phyloP scores from a whole-genome alignment of 2,888 invertebrate genomes.

The Tipula helvola region DNA sequence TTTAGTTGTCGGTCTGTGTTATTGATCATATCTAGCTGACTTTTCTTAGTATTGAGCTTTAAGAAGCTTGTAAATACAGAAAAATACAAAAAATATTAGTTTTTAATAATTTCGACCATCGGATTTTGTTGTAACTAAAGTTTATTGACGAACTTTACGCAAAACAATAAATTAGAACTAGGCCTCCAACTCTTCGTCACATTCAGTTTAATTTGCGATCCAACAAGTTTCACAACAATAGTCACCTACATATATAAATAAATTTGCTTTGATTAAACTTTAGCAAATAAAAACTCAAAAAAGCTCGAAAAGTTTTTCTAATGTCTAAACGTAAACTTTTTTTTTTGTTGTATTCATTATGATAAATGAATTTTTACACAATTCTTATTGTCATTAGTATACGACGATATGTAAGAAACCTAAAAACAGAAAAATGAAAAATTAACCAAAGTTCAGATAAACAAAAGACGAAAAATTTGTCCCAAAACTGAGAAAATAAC shows the following conservation, averaged over 20 bases:
- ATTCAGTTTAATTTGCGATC: not conserved
- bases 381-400: not conserved
- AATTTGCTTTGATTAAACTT: not conserved
- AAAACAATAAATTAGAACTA: no score
- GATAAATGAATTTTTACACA: not conserved
- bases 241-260: not conserved
- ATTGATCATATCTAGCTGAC: no score
- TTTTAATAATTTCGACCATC: no score
- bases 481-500: not conserved
- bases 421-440: not conserved
- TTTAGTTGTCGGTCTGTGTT: no score
- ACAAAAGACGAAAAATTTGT: not conserved
- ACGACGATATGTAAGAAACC: not conserved
- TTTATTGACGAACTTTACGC: no score
- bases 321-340: not conserved
- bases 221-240: not conserved
- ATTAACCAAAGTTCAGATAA: not conserved
- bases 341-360: not conserved
- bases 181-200: no score
- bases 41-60: no score
- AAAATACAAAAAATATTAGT: no score
- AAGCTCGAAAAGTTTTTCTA: not conserved
- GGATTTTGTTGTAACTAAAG: no score
- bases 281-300: not conserved
- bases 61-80: no score